Percentiles rank a stretch among this genome's conserved stretches.
Evolutionary conservation across 2,797 vertebrate genomes (phyloP).

Genomic region (Amniataba percoides): DNA sequence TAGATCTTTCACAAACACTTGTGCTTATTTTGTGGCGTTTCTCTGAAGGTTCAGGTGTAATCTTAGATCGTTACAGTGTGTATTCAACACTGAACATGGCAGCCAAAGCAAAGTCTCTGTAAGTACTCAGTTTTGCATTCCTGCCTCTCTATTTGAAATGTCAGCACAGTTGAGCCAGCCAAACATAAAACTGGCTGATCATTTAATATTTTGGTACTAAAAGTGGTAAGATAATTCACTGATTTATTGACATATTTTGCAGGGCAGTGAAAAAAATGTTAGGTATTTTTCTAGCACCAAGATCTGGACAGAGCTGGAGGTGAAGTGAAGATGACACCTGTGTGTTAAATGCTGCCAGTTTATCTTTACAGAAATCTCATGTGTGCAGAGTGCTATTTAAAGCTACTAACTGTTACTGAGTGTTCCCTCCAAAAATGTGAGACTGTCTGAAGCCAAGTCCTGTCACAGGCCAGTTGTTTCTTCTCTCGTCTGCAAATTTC

Average conservation of each 20-base stretch:
- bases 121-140: slow-evolving; percentile 48
- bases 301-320: background rate
- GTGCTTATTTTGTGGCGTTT: slow-evolving; percentile 25
- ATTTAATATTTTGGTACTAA: background rate
- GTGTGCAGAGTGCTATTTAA: slow-evolving; percentile 62
- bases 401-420: slow-evolving; percentile 55
- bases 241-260: too few relatives aligned
- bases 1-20: slow-evolving; percentile 14
- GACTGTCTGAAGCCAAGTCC: slow-evolving; percentile 59
- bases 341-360: slow-evolving; percentile 27
- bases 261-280: too few relatives aligned
- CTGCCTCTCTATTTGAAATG: slow-evolving; percentile 6
- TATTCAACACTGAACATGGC: slow-evolving; percentile 39
- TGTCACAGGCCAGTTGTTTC: slow-evolving; percentile 27
- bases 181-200: background rate
- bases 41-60: slow-evolving; percentile 8
- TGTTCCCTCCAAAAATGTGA: slow-evolving; percentile 81
- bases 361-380: slow-evolving; percentile 52
- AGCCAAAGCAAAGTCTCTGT: slow-evolving; percentile 35
- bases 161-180: slow-evolving; percentile 9
- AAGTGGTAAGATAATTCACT: background rate
- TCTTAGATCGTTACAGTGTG: slow-evolving; percentile 24
- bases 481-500: slow-evolving; percentile 5
- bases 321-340: slow-evolving; percentile 10
- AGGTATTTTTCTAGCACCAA: slow-evolving; percentile 3